Evolutionary conservation across 2,113 vertebrate species (phyloP).

Genomic region (Aplodontia rufa): DNA sequence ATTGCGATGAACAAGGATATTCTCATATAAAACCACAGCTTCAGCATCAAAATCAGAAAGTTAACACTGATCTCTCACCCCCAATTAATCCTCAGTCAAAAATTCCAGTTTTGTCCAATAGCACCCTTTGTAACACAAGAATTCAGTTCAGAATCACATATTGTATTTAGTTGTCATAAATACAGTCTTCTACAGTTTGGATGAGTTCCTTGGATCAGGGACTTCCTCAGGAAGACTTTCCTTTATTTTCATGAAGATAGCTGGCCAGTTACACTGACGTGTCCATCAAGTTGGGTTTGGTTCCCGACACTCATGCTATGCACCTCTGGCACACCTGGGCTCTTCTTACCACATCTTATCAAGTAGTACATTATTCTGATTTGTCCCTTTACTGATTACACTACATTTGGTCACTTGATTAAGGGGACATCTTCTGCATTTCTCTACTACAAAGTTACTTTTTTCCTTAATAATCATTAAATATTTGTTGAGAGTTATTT

Average conservation of each 20-base stretch:
- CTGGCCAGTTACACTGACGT: not conserved
- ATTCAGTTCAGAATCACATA: not conserved
- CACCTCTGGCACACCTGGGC: not conserved
- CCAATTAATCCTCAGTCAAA: not conserved
- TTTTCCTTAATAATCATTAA: not conserved
- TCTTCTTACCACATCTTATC: not conserved
- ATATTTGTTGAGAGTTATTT: not conserved
- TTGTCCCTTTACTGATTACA: not conserved
- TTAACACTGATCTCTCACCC: not conserved
- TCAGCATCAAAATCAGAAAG: not conserved
- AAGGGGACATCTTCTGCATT: not conserved
- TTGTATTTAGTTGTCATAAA: not conserved
- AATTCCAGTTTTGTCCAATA: not conserved
- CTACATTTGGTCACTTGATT: not conserved
- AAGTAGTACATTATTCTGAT: not conserved
- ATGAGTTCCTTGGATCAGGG: not conserved
- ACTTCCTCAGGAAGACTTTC: not conserved
- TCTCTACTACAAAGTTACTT: not conserved
- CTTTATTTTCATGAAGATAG: not conserved
- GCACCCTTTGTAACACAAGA: not conserved
- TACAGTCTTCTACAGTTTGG: not conserved
- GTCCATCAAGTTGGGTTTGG: not conserved
- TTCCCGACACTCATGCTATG: not conserved
- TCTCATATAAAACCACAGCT: not conserved
- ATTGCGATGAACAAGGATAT: not conserved